Conservation (phyloP, 2,797 vertebrate species). For the Sebastes oblongus region DNA sequence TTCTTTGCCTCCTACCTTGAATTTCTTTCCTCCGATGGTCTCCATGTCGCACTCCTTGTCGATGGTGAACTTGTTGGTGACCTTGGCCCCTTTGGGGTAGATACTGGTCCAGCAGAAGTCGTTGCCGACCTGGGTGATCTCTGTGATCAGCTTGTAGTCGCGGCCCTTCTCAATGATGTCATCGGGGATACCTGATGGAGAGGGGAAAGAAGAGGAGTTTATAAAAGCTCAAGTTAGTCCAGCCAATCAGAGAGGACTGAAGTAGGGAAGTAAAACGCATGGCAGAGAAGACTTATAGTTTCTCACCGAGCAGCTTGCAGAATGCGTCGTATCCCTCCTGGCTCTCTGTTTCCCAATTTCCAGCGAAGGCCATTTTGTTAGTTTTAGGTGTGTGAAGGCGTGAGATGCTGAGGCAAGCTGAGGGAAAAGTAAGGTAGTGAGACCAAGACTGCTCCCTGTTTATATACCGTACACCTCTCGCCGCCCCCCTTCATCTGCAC, state of each 20-base stretch:
- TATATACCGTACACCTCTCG: conserved; percentile 65
- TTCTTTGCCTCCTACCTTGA: conserved; percentile 83
- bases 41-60: conserved; percentile 90
- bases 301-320: conserved; percentile 90
- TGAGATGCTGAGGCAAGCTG: conserved; percentile 56
- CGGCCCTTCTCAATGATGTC: conserved; percentile 85
- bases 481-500: conserved; percentile 56
- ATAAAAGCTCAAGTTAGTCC: neutral
- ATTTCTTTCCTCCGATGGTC: conserved; percentile 90
- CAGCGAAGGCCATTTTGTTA: conserved; percentile 87
- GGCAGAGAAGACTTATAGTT: neutral
- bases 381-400: conserved; percentile 36
- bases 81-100: conserved; percentile 82
- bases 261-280: neutral
- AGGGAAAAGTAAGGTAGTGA: conserved; percentile 61
- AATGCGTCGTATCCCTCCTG: conserved; percentile 93
- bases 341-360: conserved; percentile 89
- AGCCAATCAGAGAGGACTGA: neutral
- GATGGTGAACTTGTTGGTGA: conserved; percentile 88
- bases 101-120: conserved; percentile 85
- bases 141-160: conserved; percentile 88
- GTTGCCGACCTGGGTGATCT: conserved; percentile 88
- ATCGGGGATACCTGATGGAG: conserved; percentile 83
- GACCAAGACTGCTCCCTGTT: conserved; percentile 28
- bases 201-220: neutral